Base-by-base conservation (phyloP, 2,888 invertebrate species). In the Homarus gammarus region DNA sequence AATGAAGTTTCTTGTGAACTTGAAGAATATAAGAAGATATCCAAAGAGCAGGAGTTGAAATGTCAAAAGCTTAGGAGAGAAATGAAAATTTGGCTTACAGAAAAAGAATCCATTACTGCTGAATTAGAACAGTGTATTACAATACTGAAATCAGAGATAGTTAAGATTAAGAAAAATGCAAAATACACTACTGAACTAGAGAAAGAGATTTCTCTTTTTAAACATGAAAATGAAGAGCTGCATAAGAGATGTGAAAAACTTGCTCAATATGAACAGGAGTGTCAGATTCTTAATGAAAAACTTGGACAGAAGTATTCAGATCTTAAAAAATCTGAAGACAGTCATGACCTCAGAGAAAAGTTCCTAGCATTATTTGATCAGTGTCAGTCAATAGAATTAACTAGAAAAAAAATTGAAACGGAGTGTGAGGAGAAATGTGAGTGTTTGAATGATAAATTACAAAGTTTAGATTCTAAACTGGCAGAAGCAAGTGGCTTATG, bases 341-440 rank as follows among this genome's bases (percentile, higher is more conserved):
- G 73, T 27, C n/a, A 44, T 51, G 64, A 61, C 15, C 40, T 88
- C 36, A 64, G 64, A 40, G 68, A 64, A 15, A 83, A 77, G 22
- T 75, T 68, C 68, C n/a, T 64, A 51, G 27, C 77, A 22, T 18
- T 88, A 38, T 40, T 81, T 15, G 40, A 82, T 22, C 44, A 64
- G 8, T 82, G 61, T 2, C 15, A 72, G 27, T 72, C 51, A n/a
- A 38, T 31, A 40, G 87, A 87, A 44, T 22, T 31, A n/a, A 61
- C 68, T 15, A 86, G 78, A 10, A 56, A 86, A 33, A 33, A 38
- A 44, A 44, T 78, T 18, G 78, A 87, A 12, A 82, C 73, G 49
- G 82, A 87, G 22, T 87, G 73, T 87, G 70, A 87, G 44, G 49
- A 68, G 38, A 84, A 84, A 31, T 68, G 77, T 49, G 68, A 84